Evolutionary conservation across 1,140 invertebrate species (phyloP), one percentile per base, ranked within the genome.

Genomic region (Drosophila kanapiae): DNA sequence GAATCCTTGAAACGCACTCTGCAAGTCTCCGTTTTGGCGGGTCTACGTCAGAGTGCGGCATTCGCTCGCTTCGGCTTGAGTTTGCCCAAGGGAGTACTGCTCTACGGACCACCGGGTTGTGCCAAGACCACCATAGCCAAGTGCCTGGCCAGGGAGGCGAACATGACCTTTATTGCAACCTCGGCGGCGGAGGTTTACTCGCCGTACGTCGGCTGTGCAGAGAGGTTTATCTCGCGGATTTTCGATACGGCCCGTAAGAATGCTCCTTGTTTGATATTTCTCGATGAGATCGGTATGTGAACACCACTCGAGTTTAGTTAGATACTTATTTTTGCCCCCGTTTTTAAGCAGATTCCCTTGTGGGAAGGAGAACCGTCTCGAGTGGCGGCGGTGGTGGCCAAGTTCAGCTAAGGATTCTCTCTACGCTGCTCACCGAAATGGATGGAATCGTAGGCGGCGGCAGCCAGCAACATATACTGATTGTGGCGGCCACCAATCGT

Each of bases 51-150:
- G 82, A 93, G 94, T 4, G 94, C 95, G 65, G 93, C 94, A 1
- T 96, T 96, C 83, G 71, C 81, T 9, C 79, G 94, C 23, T 93
- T 96, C 69, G 95, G 95, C 13, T 93, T 96, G 23, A 91, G 91
- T 18, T 92, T 95, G 57, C 94, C 96, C 1, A 79, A 88, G 14
- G 91, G 96, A 27, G 92, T 96, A 35, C 91, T 97, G 16, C 94
- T 97, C 35, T 96, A 96, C 93, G 96, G 96, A 3, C 96, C 96
- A 18, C 96, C 96, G 2, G 96, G 96, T 3, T 96, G 96, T 92
- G 96, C 95, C 6, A 97, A 97, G 93, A 97, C 96, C 8, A 95
- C 95, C 67, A 93, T 97, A 18, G 95, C 95, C 13, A 94, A 95
- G 80, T 95, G 96, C 5, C 63, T 96, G 31, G 96, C 96, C 16